Base-by-base conservation (phyloP, 2,797 vertebrate species). In the Argentina silus region DNA sequence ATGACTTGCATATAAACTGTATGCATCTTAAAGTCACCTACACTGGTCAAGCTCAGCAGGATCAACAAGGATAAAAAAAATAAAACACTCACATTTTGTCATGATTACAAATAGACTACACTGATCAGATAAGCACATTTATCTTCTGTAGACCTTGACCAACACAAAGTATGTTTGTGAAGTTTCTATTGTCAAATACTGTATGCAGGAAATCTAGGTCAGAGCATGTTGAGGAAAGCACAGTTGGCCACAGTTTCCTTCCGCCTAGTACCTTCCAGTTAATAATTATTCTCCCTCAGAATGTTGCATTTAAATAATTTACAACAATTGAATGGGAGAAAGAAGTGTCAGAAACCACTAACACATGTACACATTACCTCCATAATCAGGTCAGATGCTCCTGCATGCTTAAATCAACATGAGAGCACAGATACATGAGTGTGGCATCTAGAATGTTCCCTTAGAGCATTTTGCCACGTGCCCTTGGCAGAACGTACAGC, bases 181-280 rank as follows among this genome's bases (percentile, higher is more conserved):
- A 21, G 0, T 70, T 67, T 62, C 70, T 69, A 57, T 78, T 73
- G 81, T 79, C 74, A 72, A 19, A 43, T 48, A 47, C 59, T 9
- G 59, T 7, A 75, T 27, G 43, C 1, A 21, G 55, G 12, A 80
- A 73, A 87, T 87, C 78, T 85, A 85, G 86, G 89, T 78, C 87
- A 84, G 66, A 68, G 68, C 74, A 57, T 60, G 80, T 73, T 79
- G 27, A 44, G 79, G 61, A 80, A 66, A 69, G 17, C 75, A 72
- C 76, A 78, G 79, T 53, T 70, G 75, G 80, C 69, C 62, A 60
- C 81, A 62, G 57, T 76, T 85, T 78, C 81, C 83, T 87, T 78
- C 19, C 81, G 83, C 82, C 83, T 70, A 75, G 68, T 78, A 83
- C 76, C 69, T 85, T 80, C 81, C 81, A 83, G 83, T 86, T 79